These are phyloP conservation scores for Parauchenoglanis punctatus DNA, from an alignment of 2,797 vertebrate genomes.

Conservation along the genomic window DNA sequence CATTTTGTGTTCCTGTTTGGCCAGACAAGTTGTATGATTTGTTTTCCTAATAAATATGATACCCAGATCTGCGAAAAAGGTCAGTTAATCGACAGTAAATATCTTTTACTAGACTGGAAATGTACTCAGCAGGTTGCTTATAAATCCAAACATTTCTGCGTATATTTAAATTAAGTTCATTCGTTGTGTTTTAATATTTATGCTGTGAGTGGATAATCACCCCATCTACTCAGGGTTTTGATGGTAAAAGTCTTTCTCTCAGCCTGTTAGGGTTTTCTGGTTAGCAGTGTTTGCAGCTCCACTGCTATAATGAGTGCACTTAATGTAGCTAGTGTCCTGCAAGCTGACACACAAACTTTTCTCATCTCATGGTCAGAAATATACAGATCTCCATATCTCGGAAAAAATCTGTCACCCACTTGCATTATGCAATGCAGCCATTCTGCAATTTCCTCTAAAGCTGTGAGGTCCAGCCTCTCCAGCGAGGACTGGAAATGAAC, in stretches of 20 bases:
- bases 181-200: not conserved
- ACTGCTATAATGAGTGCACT: not conserved
- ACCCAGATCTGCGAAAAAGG: not conserved
- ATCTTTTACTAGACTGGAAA: not conserved
- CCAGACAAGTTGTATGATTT: not conserved
- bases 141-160: not conserved
- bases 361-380: not conserved
- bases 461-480: not conserved
- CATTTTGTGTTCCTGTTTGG: not conserved
- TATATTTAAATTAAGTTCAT: not conserved
- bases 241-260: not conserved
- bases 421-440: slow-evolving; percentile 5
- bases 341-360: not conserved
- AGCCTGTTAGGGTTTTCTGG: not conserved
- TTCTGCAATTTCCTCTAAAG: slow-evolving; percentile 29
- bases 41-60: not conserved
- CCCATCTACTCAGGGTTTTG: not conserved
- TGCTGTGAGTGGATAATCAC: not conserved
- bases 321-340: not conserved
- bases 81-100: not conserved
- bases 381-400: not conserved
- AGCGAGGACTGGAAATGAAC: not conserved
- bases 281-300: not conserved
- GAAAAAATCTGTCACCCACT: not conserved
- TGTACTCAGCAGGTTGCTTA: not conserved